Evolutionary conservation across 2,888 invertebrate genomes (phyloP).

Genomic region (Hyppa rectilinea): DNA sequence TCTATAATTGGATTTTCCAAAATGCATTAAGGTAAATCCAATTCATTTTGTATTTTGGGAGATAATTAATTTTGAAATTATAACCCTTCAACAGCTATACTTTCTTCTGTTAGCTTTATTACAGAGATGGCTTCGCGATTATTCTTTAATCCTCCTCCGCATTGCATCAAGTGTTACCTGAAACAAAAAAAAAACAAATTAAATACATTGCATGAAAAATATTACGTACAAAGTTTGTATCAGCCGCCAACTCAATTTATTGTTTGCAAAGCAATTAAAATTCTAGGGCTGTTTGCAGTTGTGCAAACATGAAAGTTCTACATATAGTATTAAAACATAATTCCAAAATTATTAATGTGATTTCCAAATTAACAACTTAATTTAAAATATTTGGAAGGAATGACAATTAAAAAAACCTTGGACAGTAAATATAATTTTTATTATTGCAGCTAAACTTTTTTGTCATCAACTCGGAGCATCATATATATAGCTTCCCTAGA

Average conservation of each 20-base stretch:
- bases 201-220: constrained; percentile 15
- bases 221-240: constrained; percentile 10
- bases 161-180: constrained; percentile 35
- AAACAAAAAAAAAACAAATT: constrained; percentile 36
- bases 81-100: not conserved
- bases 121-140: not conserved
- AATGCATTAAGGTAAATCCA: too few relatives aligned
- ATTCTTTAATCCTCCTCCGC: not conserved
- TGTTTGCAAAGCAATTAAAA: constrained; percentile 42
- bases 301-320: constrained; percentile 35
- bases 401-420: too few relatives aligned
- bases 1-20: too few relatives aligned
- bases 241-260: constrained; percentile 35
- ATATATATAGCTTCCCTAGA: not conserved
- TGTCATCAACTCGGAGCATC: not conserved
- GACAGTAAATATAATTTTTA: too few relatives aligned
- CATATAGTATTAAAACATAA: not conserved
- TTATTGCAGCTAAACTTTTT: too few relatives aligned
- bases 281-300: constrained; percentile 28
- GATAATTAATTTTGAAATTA: not conserved
- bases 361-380: constrained; percentile 20
- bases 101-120: not conserved
- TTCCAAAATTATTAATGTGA: constrained; percentile 27
- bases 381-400: too few relatives aligned
- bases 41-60: too few relatives aligned